These are phyloP conservation scores for Tortricodes alternella DNA, from an alignment of 2,888 invertebrate genomes.

Conservation along the genomic window DNA sequence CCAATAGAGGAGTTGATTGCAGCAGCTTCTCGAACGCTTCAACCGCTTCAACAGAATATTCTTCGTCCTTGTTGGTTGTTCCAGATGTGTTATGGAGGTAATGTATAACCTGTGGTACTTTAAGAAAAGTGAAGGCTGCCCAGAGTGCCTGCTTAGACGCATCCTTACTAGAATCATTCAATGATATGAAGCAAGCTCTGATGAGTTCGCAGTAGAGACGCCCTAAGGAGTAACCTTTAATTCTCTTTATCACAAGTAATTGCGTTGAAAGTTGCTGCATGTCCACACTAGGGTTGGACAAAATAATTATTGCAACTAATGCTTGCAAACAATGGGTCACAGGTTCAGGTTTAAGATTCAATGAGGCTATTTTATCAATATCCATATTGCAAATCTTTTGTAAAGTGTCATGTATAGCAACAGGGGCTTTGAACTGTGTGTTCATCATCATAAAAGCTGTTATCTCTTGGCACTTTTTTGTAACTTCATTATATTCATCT, in stretches of 20 bases:
- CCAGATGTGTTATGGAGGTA: conserved; percentile 84
- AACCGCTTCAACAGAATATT: conserved; percentile 89
- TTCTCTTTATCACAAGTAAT: conserved; percentile 90
- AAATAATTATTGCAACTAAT: conserved; percentile 91
- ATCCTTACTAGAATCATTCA: conserved; percentile 92
- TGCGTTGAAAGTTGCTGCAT: conserved; percentile 91
- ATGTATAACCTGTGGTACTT: conserved; percentile 91
- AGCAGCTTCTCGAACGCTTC: conserved; percentile 93
- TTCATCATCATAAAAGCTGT: conserved; percentile 83
- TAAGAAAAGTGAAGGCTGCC: conserved; percentile 97
- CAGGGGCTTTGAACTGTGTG: conserved; percentile 79
- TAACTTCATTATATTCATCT: conserved; percentile 85
- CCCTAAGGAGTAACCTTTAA: conserved; percentile 91
- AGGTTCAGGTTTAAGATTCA: conserved; percentile 82
- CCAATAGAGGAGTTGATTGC: conserved; percentile 91
- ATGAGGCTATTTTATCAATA: conserved; percentile 82
- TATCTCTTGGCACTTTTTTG: conserved; percentile 90
- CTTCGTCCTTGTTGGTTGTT: conserved; percentile 82
- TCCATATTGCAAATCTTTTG: conserved; percentile 84
- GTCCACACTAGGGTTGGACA: conserved; percentile 92
- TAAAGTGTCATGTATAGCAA: conserved; percentile 83
- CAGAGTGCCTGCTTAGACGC: conserved; percentile 92
- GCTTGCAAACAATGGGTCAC: conserved; percentile 90
- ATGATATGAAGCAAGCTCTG: conserved; percentile 93
- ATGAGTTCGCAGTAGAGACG: conserved; percentile 94